Base-by-base conservation (phyloP, 2,797 vertebrate species). In the Paramormyrops hopkinsi region DNA sequence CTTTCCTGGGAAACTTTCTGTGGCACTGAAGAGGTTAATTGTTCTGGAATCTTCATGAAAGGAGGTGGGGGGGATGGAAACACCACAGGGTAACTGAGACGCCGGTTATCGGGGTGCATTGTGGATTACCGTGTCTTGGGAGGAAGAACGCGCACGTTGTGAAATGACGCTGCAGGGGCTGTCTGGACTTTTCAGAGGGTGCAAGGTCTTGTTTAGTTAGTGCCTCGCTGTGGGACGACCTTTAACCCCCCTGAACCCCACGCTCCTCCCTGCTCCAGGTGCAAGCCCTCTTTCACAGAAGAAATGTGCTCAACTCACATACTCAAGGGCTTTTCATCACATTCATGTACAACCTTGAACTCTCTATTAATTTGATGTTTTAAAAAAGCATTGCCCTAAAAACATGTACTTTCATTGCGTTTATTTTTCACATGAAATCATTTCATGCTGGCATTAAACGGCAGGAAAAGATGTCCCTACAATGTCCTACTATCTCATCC, bases 191-290 rank as follows among this genome's bases (percentile, higher is more conserved):
- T 95, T 95, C 95, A 94, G 95, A 91, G 90, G 95, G 93, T 94
- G 94, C 94, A 93, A 94, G 94, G 95, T 96, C 95, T 92, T 96
- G 95, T 97, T 96, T 96, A 95, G 96, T 94, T 93, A 92, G 91
- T 92, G 94, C 94, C 95, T 96, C 94, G 93, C 93, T 92, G 89
- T 92, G 93, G 93, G 92, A 93, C 95, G 96, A 97, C 96, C 97
- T 94, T 93, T 97, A 96, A 95, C 96, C 96, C 92, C 59, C 89
- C 69, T 92, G 92, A 37, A 73, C 65, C 65, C 65, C 29, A 73
- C 94, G 94, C 94, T 95, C 95, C 95, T 95, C 95, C 94, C 94
- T 94, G 92, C 94, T 96, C 97, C 97, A 98, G 97, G 97, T 97
- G 97, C 97, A 97, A 94, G 93, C 92, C 93, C 94, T 96, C 94